A percentile compares a stretch with the other conserved stretches of the same genome.
These are phyloP conservation scores for Atethmia centrago DNA, from an alignment of 2,888 invertebrate genomes.

Conservation along the genomic window DNA sequence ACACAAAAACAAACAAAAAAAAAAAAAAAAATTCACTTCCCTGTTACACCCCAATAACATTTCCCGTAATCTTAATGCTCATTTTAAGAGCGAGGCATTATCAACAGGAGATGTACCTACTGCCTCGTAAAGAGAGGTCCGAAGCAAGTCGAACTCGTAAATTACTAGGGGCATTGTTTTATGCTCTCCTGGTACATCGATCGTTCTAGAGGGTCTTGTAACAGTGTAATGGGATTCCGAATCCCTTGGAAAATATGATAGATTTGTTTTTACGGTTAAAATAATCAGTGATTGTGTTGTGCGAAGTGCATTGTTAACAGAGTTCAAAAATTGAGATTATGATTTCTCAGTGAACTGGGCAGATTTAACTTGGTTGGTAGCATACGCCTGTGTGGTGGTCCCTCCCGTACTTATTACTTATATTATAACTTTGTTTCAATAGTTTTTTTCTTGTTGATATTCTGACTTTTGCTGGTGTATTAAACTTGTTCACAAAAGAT, in stretches of 20 bases:
- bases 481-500: neutral
- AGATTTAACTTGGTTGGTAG: no score
- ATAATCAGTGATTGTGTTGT: neutral
- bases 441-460: neutral
- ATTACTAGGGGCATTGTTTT: constrained; percentile 85
- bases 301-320: neutral
- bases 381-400: no score
- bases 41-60: constrained; percentile 70
- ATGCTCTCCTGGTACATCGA: constrained; percentile 86
- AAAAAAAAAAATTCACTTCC: constrained; percentile 64
- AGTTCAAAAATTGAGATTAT: neutral
- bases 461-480: neutral
- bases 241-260: constrained; percentile 65
- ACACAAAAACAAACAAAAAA: constrained; percentile 37
- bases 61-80: constrained; percentile 81
- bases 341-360: no score
- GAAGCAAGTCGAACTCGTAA: constrained; percentile 76
- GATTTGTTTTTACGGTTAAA: constrained; percentile 11
- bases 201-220: constrained; percentile 81
- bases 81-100: constrained; percentile 80
- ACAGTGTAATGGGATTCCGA: constrained; percentile 78
- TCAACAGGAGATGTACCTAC: constrained; percentile 74
- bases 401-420: no score
- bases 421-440: neutral
- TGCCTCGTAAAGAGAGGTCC: constrained; percentile 74